Conservation (phyloP, 2,113 vertebrate genomes). For the Sminthopsis crassicaudata region DNA sequence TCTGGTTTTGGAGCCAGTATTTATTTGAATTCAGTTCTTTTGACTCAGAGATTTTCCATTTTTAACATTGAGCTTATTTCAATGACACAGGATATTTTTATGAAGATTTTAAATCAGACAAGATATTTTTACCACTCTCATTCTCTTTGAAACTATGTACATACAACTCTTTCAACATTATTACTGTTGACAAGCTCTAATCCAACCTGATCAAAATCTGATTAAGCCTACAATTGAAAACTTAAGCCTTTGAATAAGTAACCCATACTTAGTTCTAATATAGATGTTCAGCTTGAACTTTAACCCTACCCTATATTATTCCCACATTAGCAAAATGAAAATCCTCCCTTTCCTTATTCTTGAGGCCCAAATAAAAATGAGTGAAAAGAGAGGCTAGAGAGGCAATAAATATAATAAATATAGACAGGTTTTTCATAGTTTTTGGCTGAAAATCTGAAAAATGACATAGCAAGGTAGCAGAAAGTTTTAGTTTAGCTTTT, state of each 20-base stretch:
- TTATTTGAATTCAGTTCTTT: background rate
- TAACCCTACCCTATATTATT: no score
- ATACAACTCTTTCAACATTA: background rate
- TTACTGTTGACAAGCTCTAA: rapidly evolving
- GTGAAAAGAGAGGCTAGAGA: background rate
- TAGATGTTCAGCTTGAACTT: background rate
- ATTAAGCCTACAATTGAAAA: background rate
- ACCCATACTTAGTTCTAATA: rapidly evolving
- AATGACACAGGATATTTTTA: background rate
- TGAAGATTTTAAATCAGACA: background rate
- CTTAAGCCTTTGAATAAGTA: background rate
- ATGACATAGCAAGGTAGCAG: background rate
- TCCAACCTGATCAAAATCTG: rapidly evolving
- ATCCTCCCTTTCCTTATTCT: rapidly evolving
- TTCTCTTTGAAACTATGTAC: background rate
- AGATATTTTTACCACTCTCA: background rate
- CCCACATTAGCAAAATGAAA: background rate
- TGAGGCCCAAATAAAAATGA: background rate
- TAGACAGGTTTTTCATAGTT: background rate
- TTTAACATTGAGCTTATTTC: background rate
- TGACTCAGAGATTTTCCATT: background rate
- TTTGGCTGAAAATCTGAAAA: background rate
- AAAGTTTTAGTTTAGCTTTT: background rate
- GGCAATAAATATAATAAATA: background rate
- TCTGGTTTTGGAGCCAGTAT: background rate